phyloP scores from a whole-genome alignment of 1,140 invertebrate genomes.

The Hylaeus anthracinus region DNA sequence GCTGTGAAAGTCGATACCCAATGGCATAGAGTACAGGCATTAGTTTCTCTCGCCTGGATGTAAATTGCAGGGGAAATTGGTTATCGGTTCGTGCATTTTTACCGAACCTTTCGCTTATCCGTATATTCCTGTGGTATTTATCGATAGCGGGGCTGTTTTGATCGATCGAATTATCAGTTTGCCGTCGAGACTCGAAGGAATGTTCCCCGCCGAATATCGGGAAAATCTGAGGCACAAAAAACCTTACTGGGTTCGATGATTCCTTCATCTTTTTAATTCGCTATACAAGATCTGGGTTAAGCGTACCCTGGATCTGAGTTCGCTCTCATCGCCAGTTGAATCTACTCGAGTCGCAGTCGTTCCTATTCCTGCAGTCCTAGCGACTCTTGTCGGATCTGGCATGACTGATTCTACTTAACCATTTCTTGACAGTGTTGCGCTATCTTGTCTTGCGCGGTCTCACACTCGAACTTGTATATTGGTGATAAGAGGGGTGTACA shows the following conservation, averaged over 20 bases:
- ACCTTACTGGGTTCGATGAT: background rate
- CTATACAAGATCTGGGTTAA: too few species aligned
- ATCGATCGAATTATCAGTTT: slow-evolving; percentile 25
- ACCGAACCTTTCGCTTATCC: slow-evolving; percentile 8
- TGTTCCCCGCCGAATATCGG: background rate
- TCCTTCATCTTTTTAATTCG: background rate
- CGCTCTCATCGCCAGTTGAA: too few species aligned
- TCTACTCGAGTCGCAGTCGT: too few species aligned
- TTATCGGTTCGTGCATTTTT: slow-evolving; percentile 22
- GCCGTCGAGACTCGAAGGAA: background rate
- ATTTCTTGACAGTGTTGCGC: too few species aligned
- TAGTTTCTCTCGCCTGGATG: slow-evolving; percentile 16
- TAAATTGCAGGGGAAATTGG: slow-evolving; percentile 9
- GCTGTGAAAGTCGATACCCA: slow-evolving; percentile 1
- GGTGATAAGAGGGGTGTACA: too few species aligned
- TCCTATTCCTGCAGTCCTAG: too few species aligned
- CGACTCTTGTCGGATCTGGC: too few species aligned
- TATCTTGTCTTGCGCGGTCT: too few species aligned
- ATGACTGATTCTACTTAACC: too few species aligned
- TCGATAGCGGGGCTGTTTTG: background rate
- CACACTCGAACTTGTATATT: too few species aligned
- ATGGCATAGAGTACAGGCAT: slow-evolving; percentile 3
- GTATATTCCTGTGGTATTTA: background rate
- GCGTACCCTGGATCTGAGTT: too few species aligned
- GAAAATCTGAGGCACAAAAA: background rate